Base-by-base conservation (phyloP, 2,113 vertebrate genomes). In the Coturnix japonica region DNA sequence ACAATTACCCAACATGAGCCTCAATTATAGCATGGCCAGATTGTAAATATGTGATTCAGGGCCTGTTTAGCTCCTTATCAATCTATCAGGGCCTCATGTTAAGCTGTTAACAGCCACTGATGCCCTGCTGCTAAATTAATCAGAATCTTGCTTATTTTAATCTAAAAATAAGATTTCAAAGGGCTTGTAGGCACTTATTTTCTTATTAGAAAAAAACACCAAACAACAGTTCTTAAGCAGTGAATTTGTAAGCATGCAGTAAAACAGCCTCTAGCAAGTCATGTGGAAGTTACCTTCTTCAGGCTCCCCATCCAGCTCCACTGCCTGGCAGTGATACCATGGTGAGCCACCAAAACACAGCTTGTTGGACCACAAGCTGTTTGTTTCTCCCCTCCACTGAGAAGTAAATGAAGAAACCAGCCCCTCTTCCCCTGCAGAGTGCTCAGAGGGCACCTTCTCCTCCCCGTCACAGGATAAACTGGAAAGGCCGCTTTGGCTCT, bases 91-190 rank as follows among this genome's bases (percentile, higher is more conserved):
- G 57, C 81, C 82, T 93, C 39, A 70, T 60, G 89, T 83, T 88
- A 95, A 89, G 65, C 44, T 85, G 83, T 89, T 95, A 96, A 93
- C 85, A 95, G 79, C 77, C 85, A 83, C 64, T 63, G 59, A 87
- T 83, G 82, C 37, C 83, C 84, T 85, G 88, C 90, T 92, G 87
- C 78, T 95, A 93, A 95, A 93, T 95, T 95, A 97, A 94, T 94
- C 84, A 91, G 78, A 90, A 85, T 86, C 94, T 89, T 90, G 75
- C 91, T 95, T 96, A 91, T 91, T 78, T 90, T 95, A 91, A 91
- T 82, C 81, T 88, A 94, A 92, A 61, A 94, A 77, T 63, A 78
- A 92, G 83, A 82, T 69, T 90, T 96, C 59, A 95, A 94, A 88
- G 93, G 74, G 65, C 13, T 61, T 9, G 13, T 4, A 90, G 85